These are phyloP conservation scores for Pyrocephalus nanus DNA, from an alignment of 2,797 vertebrate genomes.

Conservation along the genomic window DNA sequence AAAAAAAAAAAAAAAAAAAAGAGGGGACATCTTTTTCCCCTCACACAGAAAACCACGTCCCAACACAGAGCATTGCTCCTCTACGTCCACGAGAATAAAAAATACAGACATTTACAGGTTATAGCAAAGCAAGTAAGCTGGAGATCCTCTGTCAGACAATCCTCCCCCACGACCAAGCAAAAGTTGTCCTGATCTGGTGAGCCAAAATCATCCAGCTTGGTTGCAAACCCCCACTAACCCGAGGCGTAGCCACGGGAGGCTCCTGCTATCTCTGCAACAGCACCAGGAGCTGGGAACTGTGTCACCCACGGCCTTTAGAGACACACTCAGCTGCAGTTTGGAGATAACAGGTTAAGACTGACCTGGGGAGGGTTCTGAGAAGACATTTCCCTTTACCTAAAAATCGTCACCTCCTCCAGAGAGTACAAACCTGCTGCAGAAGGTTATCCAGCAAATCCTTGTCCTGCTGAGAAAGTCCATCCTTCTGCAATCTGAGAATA, in stretches of 20 bases:
- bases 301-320: neutral
- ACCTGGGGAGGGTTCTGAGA: neutral
- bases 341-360: neutral
- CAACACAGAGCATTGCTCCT: rapidly evolving
- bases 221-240: rapidly evolving
- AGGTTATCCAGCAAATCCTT: slow-evolving; percentile 91
- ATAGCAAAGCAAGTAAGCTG: neutral
- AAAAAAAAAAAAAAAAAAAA: neutral
- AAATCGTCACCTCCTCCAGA: neutral
- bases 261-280: neutral
- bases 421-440: slow-evolving; percentile 89
- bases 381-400: neutral
- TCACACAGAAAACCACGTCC: rapidly evolving
- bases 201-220: neutral
- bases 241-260: rapidly evolving
- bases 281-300: neutral
- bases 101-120: rapidly evolving
- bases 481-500: slow-evolving; percentile 93
- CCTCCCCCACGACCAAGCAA: neutral
- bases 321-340: neutral
- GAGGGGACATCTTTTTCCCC: neutral
- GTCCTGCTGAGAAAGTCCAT: slow-evolving; percentile 87
- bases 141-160: neutral
- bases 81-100: rapidly evolving
- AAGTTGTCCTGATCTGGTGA: neutral